Evolutionary conservation across 1,140 invertebrate species (phyloP).

Genomic region (Zaprionus kolodkinae): DNA sequence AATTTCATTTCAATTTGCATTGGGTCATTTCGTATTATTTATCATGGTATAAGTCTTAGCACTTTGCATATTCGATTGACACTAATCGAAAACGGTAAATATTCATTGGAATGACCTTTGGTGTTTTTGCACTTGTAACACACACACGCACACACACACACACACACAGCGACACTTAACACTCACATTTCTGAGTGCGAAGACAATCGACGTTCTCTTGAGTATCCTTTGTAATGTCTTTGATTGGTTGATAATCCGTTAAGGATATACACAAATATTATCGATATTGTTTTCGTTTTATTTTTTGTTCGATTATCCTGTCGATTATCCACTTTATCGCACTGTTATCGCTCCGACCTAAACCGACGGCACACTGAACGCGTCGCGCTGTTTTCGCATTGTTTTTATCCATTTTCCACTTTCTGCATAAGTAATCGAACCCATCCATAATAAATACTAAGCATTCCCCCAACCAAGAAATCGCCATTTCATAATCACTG

Average conservation of each 20-base stretch:
- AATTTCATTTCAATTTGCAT: not conserved
- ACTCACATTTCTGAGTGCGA: not conserved
- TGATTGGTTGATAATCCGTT: not conserved
- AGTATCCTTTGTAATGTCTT: not conserved
- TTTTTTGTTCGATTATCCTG: slow-evolving; percentile 1
- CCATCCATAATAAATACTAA: slow-evolving; percentile 53
- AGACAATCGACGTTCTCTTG: not conserved
- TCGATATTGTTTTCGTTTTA: not conserved
- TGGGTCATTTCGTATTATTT: not conserved
- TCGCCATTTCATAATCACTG: slow-evolving; percentile 54
- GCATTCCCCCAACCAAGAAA: not conserved
- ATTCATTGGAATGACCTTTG: slow-evolving; percentile 6
- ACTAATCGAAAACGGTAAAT: not conserved
- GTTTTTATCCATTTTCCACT: slow-evolving; percentile 60
- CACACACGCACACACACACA: not conserved
- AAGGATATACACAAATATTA: slow-evolving; percentile 2
- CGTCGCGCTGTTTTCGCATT: slow-evolving; percentile 44
- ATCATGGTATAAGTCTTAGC: not conserved
- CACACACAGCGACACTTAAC: not conserved
- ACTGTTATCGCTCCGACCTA: slow-evolving; percentile 58
- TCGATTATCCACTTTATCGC: slow-evolving; percentile 28
- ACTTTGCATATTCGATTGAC: slow-evolving; percentile 16
- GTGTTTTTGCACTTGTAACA: slow-evolving; percentile 23
- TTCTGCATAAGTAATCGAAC: slow-evolving; percentile 62
- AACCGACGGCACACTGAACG: slow-evolving; percentile 71